phyloP scores from a whole-genome alignment of 2,888 invertebrate species.

The Dynastes tityus region DNA sequence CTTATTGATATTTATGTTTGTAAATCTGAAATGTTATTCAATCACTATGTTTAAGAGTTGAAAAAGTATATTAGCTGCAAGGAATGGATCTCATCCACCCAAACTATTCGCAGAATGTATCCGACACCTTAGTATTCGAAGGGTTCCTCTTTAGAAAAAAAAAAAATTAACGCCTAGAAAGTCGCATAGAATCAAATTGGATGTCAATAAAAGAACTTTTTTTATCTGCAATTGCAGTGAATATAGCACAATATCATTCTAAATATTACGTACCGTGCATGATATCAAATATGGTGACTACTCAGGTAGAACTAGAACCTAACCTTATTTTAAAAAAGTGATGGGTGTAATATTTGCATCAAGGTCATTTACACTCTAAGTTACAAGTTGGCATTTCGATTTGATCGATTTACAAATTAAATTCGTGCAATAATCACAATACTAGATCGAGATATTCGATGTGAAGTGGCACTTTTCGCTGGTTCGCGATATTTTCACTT shows the following conservation, averaged over 20 bases:
- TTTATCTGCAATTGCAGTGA: conserved; percentile 12
- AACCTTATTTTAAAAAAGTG: conserved; percentile 69
- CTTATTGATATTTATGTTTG: too few species aligned
- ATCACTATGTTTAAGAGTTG: too few species aligned
- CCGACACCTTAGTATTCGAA: too few species aligned
- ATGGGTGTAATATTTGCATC: conserved; percentile 70
- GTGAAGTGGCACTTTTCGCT: conserved; percentile 52
- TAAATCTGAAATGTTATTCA: too few species aligned
- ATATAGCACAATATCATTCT: conserved; percentile 21
- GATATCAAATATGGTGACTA: conserved; percentile 68
- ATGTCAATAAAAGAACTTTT: not conserved
- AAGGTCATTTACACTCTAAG: conserved; percentile 67
- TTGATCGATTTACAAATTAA: conserved; percentile 51
- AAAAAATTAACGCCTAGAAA: too few species aligned
- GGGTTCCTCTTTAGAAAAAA: too few species aligned
- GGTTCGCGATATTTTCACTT: conserved; percentile 50
- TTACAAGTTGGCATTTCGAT: conserved; percentile 58
- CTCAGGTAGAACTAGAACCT: conserved; percentile 65
- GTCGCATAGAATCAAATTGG: too few species aligned
- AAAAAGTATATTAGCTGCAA: too few species aligned
- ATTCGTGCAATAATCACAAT: conserved; percentile 51
- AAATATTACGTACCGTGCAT: conserved; percentile 66
- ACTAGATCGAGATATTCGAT: conserved; percentile 42
- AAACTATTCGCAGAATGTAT: too few species aligned
- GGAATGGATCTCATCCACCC: too few species aligned